A percentile compares a stretch with the other conserved stretches of the same genome.
Conservation (phyloP, 2,113 vertebrate genomes). For the Oncorhynchus gorbuscha region DNA sequence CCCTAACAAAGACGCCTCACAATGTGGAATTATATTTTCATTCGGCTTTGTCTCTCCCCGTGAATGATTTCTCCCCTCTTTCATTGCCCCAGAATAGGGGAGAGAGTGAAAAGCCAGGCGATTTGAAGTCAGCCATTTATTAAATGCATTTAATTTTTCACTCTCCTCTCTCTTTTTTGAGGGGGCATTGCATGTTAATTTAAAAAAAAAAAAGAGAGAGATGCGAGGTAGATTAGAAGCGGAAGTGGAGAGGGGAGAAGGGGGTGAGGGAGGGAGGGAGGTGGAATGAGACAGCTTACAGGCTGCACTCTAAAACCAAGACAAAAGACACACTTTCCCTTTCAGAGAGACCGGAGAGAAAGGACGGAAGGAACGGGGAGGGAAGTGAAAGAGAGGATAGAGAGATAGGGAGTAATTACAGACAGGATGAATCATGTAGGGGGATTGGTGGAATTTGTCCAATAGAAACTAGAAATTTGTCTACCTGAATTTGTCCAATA, state of each 20-base stretch:
- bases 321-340: slow-evolving; percentile 2
- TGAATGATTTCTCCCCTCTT: slow-evolving; percentile 78
- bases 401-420: not conserved
- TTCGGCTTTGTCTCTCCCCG: slow-evolving; percentile 79
- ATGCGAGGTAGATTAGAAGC: slow-evolving; percentile 63
- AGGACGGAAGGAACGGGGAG: not conserved
- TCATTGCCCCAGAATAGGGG: slow-evolving; percentile 77
- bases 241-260: not conserved
- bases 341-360: not conserved
- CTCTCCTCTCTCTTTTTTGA: slow-evolving; percentile 31
- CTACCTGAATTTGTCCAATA: too few relatives aligned
- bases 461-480: too few relatives aligned
- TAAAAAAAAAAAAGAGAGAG: slow-evolving; percentile 64
- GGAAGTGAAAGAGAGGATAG: not conserved
- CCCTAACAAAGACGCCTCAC: slow-evolving; percentile 77
- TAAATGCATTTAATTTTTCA: slow-evolving; percentile 76
- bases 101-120: slow-evolving; percentile 47
- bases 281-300: slow-evolving; percentile 7
- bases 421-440: not conserved
- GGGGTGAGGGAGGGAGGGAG: slow-evolving; percentile 13
- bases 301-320: slow-evolving; percentile 13
- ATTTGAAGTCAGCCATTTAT: slow-evolving; percentile 77
- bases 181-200: slow-evolving; percentile 71
- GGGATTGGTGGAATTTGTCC: not conserved
- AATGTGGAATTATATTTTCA: slow-evolving; percentile 85